Evolutionary conservation across 2,888 invertebrate species (phyloP), one percentile per base, ranked within the genome.

Genomic region (Panopea generosa): DNA sequence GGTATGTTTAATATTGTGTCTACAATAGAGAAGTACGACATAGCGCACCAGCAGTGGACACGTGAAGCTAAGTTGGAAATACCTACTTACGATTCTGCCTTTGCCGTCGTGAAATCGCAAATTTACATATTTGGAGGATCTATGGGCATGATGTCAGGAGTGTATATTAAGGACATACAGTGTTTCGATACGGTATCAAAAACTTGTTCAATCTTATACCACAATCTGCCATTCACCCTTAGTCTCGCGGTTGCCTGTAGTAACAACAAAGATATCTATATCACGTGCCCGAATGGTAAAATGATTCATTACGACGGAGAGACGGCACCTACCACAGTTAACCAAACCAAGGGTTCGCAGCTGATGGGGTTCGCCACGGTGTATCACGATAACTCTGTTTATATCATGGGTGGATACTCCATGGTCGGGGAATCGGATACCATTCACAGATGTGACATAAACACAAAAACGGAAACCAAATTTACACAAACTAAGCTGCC

Each of bases 91-190:
- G 84, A 87, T 69, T 82, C 86, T 14, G 77, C 86, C 0, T 82
- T 82, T 50, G 74, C 86, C 29, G 77, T 82, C 7, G 66, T 82
- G 7, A 84, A 81, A 9, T 66, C 84, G 3, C 82, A 70, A 45
- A 86, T 88, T 50, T 83, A 84, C 33, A 63, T 85, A 16, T 85
- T 87, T 66, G 88, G 88, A 11, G 88, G 88, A 0, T 79, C 85
- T 1, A 78, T 83, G 38, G 73, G 68, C 1, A 63, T 78, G 56
- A 67, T 79, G 27, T 79, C 84, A 26, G 85, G 85, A 22, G 81
- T 81, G 2, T 86, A 84, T 59, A 76, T 80, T 0, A 83, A 84
- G 26, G 85, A 84, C 22, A 85, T 87, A 52, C 88, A 88, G 66
- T 82, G 81, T 47, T 88, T 83, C 68, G 84, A 88, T 60, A 83